Conservation (phyloP, 2,113 vertebrate species). For the Burhinus bistriatus region DNA sequence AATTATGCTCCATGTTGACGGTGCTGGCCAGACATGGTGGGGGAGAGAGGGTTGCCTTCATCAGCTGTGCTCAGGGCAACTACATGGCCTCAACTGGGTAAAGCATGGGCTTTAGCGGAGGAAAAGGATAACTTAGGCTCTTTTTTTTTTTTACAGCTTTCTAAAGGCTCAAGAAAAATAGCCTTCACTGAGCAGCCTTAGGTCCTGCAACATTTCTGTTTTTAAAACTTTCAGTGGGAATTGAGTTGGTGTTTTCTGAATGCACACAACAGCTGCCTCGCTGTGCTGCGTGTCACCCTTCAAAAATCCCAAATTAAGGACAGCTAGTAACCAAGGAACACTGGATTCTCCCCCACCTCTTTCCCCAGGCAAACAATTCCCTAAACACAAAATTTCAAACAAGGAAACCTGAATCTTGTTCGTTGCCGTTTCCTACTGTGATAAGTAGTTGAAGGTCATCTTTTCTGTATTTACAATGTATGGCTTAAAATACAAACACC, state of each 20-base stretch:
- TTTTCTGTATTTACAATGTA: not conserved
- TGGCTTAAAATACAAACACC: constrained; percentile 36
- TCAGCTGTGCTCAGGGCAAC: not conserved
- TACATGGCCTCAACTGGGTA: not conserved
- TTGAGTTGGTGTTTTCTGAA: not conserved
- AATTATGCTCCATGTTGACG: not conserved
- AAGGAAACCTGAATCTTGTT: not conserved
- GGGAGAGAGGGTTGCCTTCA: fast-evolving
- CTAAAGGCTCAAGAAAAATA: not conserved
- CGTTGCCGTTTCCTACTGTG: not conserved
- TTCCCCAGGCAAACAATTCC: not conserved
- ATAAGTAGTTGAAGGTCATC: constrained; percentile 50
- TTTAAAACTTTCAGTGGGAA: not conserved
- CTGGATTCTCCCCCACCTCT: not conserved
- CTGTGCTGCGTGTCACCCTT: not conserved
- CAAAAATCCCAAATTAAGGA: not conserved
- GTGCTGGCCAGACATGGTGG: not conserved
- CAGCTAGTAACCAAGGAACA: not conserved
- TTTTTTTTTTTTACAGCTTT: not conserved
- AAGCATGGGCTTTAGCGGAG: not conserved
- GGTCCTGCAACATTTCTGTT: not conserved
- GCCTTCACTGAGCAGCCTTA: not conserved
- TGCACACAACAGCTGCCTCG: not conserved
- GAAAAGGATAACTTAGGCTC: not conserved
- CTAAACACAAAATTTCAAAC: not conserved